phyloP scores from a whole-genome alignment of 23 tunicate species.

The Oikopleura albicans region DNA sequence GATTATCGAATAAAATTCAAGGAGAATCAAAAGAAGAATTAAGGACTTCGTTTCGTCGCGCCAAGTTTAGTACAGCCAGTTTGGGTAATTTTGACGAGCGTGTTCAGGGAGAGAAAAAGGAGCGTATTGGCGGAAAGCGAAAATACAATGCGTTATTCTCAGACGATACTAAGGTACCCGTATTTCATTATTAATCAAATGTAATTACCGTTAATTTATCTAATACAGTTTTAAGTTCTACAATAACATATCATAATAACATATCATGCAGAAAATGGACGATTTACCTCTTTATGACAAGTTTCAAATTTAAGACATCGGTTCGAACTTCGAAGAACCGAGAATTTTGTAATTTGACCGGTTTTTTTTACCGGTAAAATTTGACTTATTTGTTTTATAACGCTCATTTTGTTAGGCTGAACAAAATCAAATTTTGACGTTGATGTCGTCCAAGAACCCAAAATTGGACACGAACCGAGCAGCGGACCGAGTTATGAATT shows the following conservation, averaged over 20 bases:
- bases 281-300: background rate
- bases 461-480: background rate
- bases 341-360: no score
- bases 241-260: no score
- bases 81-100: constrained; percentile 2
- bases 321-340: no score
- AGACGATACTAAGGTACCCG: background rate
- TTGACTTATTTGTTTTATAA: background rate
- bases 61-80: constrained; percentile 1
- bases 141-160: background rate
- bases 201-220: background rate
- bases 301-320: no score
- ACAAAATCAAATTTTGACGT: background rate
- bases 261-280: no score
- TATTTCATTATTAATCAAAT: background rate
- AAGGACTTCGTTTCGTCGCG: background rate
- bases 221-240: background rate
- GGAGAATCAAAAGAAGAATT: background rate
- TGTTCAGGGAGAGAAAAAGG: background rate
- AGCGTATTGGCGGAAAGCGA: background rate
- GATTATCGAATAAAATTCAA: no score
- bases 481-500: background rate
- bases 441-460: background rate
- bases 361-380: no score
- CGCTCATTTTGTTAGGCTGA: background rate